Evolutionary conservation across 2,888 invertebrate species (phyloP).

Genomic region (Polyploca ridens): DNA sequence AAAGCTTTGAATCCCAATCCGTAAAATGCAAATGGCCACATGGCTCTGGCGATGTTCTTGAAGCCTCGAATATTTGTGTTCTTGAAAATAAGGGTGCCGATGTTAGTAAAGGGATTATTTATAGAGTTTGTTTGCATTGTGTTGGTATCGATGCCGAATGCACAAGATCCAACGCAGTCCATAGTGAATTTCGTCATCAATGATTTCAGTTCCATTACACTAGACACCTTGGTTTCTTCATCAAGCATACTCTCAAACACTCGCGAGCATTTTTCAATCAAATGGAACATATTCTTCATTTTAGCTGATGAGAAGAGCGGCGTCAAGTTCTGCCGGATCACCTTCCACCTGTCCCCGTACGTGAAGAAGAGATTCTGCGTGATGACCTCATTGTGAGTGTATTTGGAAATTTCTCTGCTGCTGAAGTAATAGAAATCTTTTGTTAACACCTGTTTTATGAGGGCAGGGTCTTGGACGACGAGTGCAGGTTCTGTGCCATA

Average conservation of each 20-base stretch:
- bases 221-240: slow-evolving; percentile 21
- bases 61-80: slow-evolving; percentile 37
- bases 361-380: slow-evolving; percentile 53
- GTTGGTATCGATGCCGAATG: slow-evolving; percentile 39
- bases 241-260: slow-evolving; percentile 46
- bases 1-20: slow-evolving; percentile 42
- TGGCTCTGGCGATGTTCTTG: slow-evolving; percentile 33
- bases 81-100: slow-evolving; percentile 46
- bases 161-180: slow-evolving; percentile 52
- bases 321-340: slow-evolving; percentile 57
- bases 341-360: slow-evolving; percentile 59
- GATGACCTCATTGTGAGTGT: slow-evolving; percentile 42
- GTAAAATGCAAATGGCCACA: slow-evolving; percentile 61
- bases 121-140: slow-evolving; percentile 19
- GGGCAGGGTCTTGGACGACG: slow-evolving; percentile 51
- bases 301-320: slow-evolving; percentile 60
- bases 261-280: slow-evolving; percentile 48
- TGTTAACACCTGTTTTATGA: slow-evolving; percentile 50
- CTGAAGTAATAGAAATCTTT: slow-evolving; percentile 61
- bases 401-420: slow-evolving; percentile 51
- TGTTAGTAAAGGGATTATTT: slow-evolving; percentile 44
- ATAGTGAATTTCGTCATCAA: slow-evolving; percentile 51
- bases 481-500: slow-evolving; percentile 61
- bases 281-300: slow-evolving; percentile 63
- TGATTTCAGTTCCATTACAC: slow-evolving; percentile 35